Conservation (phyloP, 2,113 vertebrate genomes). For the Colaptes auratus region DNA sequence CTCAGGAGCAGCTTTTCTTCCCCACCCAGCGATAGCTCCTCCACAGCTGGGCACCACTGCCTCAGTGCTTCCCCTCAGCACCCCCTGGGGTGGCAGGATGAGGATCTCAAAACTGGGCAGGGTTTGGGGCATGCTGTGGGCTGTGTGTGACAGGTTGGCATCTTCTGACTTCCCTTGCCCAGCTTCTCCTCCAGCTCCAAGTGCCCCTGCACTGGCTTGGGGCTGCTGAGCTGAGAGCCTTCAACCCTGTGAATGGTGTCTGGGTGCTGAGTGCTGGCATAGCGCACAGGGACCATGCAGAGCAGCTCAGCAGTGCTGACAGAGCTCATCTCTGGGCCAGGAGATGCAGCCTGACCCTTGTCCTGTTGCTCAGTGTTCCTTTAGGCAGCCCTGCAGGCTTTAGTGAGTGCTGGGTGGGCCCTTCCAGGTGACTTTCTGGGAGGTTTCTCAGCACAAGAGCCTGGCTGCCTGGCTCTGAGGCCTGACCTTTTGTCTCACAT, state of each 20-base stretch:
- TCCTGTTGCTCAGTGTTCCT: background rate
- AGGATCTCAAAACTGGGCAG: too few species aligned
- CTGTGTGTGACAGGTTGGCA: background rate
- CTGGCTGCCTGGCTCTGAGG: background rate
- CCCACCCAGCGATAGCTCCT: too few species aligned
- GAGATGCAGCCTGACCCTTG: background rate
- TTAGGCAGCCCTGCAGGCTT: background rate
- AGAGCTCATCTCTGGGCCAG: background rate
- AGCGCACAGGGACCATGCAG: fast-evolving
- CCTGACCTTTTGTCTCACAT: background rate
- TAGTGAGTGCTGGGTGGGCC: background rate
- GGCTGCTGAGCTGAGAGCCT: background rate
- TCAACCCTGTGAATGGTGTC: background rate
- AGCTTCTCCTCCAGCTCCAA: background rate
- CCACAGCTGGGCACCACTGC: too few species aligned
- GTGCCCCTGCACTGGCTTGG: background rate
- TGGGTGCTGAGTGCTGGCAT: background rate
- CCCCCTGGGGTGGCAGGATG: too few species aligned
- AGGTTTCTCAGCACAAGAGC: background rate
- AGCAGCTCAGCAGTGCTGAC: background rate
- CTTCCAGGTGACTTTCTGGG: background rate
- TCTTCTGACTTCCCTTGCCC: background rate
- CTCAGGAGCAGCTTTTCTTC: too few species aligned
- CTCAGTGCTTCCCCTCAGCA: too few species aligned
- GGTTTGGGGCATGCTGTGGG: background rate